A percentile compares a stretch with the other conserved stretches of the same genome.
These are phyloP conservation scores for Bos indicus DNA, from an alignment of 2,113 vertebrate genomes.

Conservation along the genomic window DNA sequence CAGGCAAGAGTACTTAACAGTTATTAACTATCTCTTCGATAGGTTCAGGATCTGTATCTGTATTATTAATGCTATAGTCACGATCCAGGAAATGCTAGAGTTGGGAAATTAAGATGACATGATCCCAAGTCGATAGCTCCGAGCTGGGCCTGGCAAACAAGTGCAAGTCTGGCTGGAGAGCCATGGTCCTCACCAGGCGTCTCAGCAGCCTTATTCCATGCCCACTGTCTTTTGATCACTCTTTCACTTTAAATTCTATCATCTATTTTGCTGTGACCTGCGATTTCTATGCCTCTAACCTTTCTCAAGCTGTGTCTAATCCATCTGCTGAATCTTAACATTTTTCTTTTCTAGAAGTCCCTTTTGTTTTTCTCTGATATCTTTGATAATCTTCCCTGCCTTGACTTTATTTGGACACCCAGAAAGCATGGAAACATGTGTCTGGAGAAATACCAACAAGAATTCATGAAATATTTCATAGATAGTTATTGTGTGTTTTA, in stretches of 20 bases:
- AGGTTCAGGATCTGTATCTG: background rate
- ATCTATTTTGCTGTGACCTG: background rate
- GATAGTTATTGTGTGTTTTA: background rate
- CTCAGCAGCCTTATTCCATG: background rate
- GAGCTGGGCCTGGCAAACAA: background rate
- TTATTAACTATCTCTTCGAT: background rate
- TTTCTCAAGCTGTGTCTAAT: background rate
- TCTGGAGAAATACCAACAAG: background rate
- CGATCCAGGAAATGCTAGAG: background rate
- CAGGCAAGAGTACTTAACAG: background rate
- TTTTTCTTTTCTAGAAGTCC: background rate
- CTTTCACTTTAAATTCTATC: background rate
- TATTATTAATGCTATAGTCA: background rate
- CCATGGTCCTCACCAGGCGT: rapidly evolving
- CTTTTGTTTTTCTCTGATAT: background rate
- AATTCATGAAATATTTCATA: background rate
- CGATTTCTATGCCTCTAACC: background rate
- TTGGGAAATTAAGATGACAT: background rate
- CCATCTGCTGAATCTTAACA: background rate
- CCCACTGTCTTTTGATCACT: background rate
- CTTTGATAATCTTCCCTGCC: background rate
- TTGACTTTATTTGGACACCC: background rate
- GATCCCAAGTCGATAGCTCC: background rate
- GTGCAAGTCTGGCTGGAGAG: background rate
- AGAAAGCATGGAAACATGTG: background rate